A percentile compares a stretch with the other conserved stretches of the same genome.
Evolutionary conservation across 2,113 vertebrate genomes (phyloP).

Genomic region (Tachycineta bicolor): DNA sequence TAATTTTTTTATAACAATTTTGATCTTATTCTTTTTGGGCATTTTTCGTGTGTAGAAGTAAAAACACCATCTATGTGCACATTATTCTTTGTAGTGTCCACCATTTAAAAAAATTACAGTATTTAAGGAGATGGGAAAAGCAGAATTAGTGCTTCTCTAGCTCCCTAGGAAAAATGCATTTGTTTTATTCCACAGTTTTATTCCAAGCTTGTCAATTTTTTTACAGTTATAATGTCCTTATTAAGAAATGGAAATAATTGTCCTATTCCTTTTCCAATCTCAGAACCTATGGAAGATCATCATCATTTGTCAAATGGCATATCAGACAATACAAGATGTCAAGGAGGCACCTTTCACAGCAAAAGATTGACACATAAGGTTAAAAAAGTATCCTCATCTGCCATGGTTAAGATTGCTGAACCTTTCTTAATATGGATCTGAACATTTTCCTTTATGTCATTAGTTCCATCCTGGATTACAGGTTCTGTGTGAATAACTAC

Average conservation of each 20-base stretch:
- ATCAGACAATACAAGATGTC: not conserved
- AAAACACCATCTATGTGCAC: not conserved
- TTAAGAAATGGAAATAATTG: not conserved
- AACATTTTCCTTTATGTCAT: not conserved
- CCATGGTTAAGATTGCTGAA: not conserved
- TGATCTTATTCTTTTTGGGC: not conserved
- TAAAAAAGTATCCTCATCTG: not conserved
- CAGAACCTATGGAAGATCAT: not conserved
- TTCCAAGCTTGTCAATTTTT: not conserved
- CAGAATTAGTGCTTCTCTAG: not conserved
- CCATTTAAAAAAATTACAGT: not conserved
- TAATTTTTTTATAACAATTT: not conserved
- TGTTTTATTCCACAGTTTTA: not conserved
- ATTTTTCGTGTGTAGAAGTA: accelerated
- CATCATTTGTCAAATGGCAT: not conserved
- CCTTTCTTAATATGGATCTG: not conserved
- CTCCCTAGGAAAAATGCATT: not conserved
- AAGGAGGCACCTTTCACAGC: not conserved
- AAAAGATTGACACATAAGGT: not conserved
- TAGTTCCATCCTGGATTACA: not conserved
- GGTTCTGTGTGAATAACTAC: not conserved
- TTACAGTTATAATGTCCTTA: not conserved
- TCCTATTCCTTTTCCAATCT: not conserved
- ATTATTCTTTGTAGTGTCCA: not conserved
- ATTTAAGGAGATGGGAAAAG: not conserved